Base-by-base conservation (phyloP, 30 jellyfish, hydroid and myxozoan genomes). In the Turritopsis rubra region DNA sequence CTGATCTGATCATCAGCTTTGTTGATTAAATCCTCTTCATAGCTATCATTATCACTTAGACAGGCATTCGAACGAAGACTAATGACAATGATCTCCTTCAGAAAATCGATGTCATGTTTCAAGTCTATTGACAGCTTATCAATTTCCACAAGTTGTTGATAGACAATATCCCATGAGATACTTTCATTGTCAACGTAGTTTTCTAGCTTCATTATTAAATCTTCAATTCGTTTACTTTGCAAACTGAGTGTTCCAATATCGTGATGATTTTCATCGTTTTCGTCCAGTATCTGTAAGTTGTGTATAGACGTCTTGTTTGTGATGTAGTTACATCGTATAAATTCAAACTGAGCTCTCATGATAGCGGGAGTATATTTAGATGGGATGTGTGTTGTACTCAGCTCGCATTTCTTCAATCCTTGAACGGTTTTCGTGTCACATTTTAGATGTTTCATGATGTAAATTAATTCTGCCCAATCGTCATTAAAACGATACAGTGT, bases 331-430 rank as follows among this genome's bases (percentile, higher is more conserved):
- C 66, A 21, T 5, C 66, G 23, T 8, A 81, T 13, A 26, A 53
- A 81, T 66, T 53, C 85, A n/a, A 66, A n/a, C 24, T 81, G 88
- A 19, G 88, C 88, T 25, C 66, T 81, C 83, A 81, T 60, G 29
- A 81, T 53, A 66, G 85, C 85, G 4, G 29, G 52, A 8, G 66
- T 25, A 25, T 81, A 81, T 30, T 81, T 66, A 8, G 41, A n/a
- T n/a, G 88, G 88, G 28, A 81, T 25, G 5, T 25, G 22, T 29
- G 68, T 30, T 16, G 54, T 21, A n/a, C 54, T 66, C 0, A 81
- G 17, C 18, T 54, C 66, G n/a, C 85, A 81, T 28, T 41, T 81
- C 66, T 81, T 81, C 30, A 81, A 81, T 9, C 54, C 88, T 18
- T 54, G 60, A 20, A 66, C 88, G 16, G 41, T 54, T 27, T 22